A percentile compares a stretch with the other conserved stretches of the same genome.
Evolutionary conservation across 2,888 invertebrate genomes (phyloP).

Genomic region (Stenchaetothrips biformis): DNA sequence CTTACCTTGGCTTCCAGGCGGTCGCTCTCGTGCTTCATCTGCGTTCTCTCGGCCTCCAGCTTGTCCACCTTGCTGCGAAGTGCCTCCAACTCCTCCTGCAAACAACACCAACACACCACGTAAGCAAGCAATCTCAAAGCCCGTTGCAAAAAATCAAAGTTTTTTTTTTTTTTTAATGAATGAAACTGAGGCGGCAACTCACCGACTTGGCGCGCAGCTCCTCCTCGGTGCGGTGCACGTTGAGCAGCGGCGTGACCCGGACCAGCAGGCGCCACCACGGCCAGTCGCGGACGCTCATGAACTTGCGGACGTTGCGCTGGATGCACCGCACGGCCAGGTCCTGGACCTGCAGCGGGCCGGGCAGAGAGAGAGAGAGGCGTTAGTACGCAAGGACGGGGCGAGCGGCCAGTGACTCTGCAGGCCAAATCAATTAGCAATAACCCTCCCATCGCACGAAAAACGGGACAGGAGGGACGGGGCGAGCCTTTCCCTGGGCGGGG

Average conservation of each 20-base stretch:
- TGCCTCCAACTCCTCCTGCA: constrained; percentile 79
- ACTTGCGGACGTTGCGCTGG: constrained; percentile 89
- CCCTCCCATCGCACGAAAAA: background rate
- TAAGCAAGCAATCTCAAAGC: constrained; percentile 10
- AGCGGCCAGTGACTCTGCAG: background rate
- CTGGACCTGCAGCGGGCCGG: constrained; percentile 51
- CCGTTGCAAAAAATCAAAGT: constrained; percentile 8
- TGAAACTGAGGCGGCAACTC: constrained; percentile 40
- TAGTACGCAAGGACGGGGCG: background rate
- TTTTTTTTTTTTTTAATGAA: constrained; percentile 29
- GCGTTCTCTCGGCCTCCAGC: constrained; percentile 76
- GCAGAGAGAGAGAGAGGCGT: constrained; percentile 25
- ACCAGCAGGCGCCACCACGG: constrained; percentile 95
- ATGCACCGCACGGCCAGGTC: constrained; percentile 87
- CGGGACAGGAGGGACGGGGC: background rate
- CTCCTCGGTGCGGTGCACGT: constrained; percentile 91
- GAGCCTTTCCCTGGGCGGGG: background rate
- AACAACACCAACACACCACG: constrained; percentile 37
- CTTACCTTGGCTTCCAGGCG: constrained; percentile 87
- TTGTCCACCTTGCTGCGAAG: constrained; percentile 78
- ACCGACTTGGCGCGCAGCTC: constrained; percentile 83
- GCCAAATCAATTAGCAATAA: background rate
- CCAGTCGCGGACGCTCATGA: constrained; percentile 89
- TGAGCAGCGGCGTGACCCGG: constrained; percentile 83
- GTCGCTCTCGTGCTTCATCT: constrained; percentile 82